Percentiles rank a stretch among this genome's conserved stretches.
Conservation (phyloP, 2,888 invertebrate species). For the Dioctria linearis region DNA sequence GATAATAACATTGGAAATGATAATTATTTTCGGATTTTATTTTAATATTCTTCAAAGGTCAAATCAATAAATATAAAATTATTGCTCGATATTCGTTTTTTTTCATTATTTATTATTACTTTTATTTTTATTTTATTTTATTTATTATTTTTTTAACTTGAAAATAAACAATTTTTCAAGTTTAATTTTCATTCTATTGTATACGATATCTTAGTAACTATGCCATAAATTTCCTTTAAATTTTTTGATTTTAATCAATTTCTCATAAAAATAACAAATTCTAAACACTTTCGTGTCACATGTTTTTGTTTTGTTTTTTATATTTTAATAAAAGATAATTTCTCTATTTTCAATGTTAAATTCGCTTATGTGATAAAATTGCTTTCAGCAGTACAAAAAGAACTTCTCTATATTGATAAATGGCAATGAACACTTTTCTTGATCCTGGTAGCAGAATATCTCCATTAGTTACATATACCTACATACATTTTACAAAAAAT, state of each 20-base stretch:
- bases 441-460: not conserved
- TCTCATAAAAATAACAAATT: constrained; percentile 42
- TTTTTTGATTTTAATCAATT: constrained; percentile 6
- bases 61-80: no score
- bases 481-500: no score
- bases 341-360: constrained; percentile 6
- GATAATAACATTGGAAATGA: no score
- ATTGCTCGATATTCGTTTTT: not conserved
- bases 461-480: not conserved
- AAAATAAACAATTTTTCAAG: constrained; percentile 36
- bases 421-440: constrained; percentile 15
- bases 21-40: no score
- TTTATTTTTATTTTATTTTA: not conserved
- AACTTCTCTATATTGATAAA: constrained; percentile 35
- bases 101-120: not conserved
- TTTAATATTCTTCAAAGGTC: no score
- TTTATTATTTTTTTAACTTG: constrained; percentile 7
- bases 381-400: constrained; percentile 41
- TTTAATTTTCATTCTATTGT: not conserved
- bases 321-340: not conserved
- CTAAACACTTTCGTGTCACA: constrained; percentile 30
- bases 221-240: constrained; percentile 10
- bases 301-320: constrained; percentile 34
- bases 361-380: constrained; percentile 45
- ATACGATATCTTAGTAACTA: not conserved